Base-by-base conservation (phyloP, 2,888 invertebrate species). In the Xestoiulus laeticollis region DNA sequence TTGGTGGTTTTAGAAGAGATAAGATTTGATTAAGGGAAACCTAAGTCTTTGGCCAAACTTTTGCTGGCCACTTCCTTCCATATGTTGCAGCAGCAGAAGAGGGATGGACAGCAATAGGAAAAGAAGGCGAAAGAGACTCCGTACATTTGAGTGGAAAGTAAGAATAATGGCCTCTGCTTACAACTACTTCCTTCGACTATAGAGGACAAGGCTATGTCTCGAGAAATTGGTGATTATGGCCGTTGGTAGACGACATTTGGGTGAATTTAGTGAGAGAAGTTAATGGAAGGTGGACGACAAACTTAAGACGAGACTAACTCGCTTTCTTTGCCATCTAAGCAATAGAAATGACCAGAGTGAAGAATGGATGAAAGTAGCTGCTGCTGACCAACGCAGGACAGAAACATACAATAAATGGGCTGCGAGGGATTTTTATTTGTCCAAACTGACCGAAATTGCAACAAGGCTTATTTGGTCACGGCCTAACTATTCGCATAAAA, bases 201-300 rank as follows among this genome's bases (percentile, higher is more conserved):
- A n/a, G 59, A 59, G n/a, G 59, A 19, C 59, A n/a, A n/a, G n/a
- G 48, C 33, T 85, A 38, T 85, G 85, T 33, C 85, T 85, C 43
- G 43, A 85, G 85, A 85, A 85, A 85, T 85, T 85, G 85, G 85
- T 85, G 43, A 85, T 85, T 85, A 85, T 85, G 85, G 43, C 48
- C 30, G 30, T 48, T 85, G n/a, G n/a, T 38, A 30, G 43, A 38
- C 43, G 85, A 85, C 85, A 85, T 85, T 85, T 16, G 85, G 43
- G 19, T 16, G 85, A 85, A 85, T 85, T 85, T 85, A 85, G 85
- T 85, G 48, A 44, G 48, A 44, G 85, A 48, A 30, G 85, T 85
- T 85, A 85, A 85, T 85, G 85, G 85, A 85, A 48, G 85, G 83
- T 83, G 83, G 83, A 83, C 83, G 59, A 83, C 83, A 30, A 38